Conservation (phyloP, 1,140 invertebrate genomes). For the Riptortus pedestris region DNA sequence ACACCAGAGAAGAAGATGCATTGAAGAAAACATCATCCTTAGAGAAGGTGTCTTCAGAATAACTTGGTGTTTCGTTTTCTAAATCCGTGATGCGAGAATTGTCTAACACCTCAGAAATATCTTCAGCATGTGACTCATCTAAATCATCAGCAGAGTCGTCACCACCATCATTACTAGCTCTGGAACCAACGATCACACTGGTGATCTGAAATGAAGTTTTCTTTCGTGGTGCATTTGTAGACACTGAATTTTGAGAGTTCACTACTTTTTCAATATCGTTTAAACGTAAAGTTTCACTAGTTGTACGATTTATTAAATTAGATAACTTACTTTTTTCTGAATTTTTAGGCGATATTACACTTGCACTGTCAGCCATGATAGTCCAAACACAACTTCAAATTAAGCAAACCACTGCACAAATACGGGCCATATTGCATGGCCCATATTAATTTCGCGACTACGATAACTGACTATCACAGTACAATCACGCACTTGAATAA, state of each 20-base stretch:
- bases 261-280: slow-evolving; percentile 28
- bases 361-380: slow-evolving; percentile 33
- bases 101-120: slow-evolving; percentile 53
- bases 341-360: slow-evolving; percentile 29
- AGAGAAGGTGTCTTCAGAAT: slow-evolving; percentile 71
- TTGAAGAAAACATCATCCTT: slow-evolving; percentile 73
- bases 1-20: slow-evolving; percentile 58
- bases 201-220: slow-evolving; percentile 90
- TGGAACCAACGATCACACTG: slow-evolving; percentile 67
- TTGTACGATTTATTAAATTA: slow-evolving; percentile 31
- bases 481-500: slow-evolving; percentile 3
- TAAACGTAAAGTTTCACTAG: slow-evolving; percentile 31
- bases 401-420: slow-evolving; percentile 20
- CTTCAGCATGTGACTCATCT: slow-evolving; percentile 82
- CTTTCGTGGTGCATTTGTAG: slow-evolving; percentile 42
- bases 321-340: slow-evolving; percentile 30
- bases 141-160: slow-evolving; percentile 87
- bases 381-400: slow-evolving; percentile 21
- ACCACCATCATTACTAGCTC: slow-evolving; percentile 71
- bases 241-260: slow-evolving; percentile 26
- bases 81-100: slow-evolving; percentile 69
- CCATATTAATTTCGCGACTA: slow-evolving; percentile 10
- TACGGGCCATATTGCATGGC: slow-evolving; percentile 23
- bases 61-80: slow-evolving; percentile 72
- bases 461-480: not conserved